Conservation (phyloP, 2,113 vertebrate genomes). For the Pungitius pungitius region DNA sequence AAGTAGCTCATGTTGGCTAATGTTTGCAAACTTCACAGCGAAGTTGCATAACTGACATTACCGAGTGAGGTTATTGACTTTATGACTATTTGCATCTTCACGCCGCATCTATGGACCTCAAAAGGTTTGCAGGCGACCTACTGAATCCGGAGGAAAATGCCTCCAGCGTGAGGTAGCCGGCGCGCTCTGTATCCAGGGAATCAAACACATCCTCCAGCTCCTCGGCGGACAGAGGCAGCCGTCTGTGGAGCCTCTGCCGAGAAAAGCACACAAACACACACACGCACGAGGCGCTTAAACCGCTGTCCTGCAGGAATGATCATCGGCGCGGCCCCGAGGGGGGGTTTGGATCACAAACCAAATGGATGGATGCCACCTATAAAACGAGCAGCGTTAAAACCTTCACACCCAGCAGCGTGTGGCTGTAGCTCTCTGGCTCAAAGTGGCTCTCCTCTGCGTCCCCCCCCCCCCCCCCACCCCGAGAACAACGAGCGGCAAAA, state of each 20-base stretch:
- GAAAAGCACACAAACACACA: constrained; percentile 38
- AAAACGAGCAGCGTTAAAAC: neutral
- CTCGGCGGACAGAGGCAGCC: constrained; percentile 87
- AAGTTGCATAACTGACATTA: neutral
- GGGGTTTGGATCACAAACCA: neutral
- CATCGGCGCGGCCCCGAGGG: no score
- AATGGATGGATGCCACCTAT: neutral
- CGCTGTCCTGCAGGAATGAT: no score
- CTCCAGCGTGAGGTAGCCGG: constrained; percentile 87
- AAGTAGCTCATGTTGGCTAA: neutral
- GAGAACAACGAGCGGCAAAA: constrained; percentile 30
- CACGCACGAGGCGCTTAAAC: constrained; percentile 21
- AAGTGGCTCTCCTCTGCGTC: neutral
- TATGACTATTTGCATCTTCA: neutral
- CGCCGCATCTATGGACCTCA: neutral
- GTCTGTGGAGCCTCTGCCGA: constrained; percentile 79
- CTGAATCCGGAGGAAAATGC: constrained; percentile 92
- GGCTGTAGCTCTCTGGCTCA: neutral
- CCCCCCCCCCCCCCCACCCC: no score
- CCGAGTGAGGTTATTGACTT: neutral
- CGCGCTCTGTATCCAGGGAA: constrained; percentile 86
- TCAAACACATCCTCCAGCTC: constrained; percentile 93
- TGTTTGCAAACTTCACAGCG: neutral
- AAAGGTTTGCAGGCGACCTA: constrained; percentile 79
- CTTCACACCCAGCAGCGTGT: neutral